Percentiles rank a stretch among this genome's conserved stretches.
phyloP scores from a whole-genome alignment of 1,140 invertebrate genomes.

The Atta cephalotes region DNA sequence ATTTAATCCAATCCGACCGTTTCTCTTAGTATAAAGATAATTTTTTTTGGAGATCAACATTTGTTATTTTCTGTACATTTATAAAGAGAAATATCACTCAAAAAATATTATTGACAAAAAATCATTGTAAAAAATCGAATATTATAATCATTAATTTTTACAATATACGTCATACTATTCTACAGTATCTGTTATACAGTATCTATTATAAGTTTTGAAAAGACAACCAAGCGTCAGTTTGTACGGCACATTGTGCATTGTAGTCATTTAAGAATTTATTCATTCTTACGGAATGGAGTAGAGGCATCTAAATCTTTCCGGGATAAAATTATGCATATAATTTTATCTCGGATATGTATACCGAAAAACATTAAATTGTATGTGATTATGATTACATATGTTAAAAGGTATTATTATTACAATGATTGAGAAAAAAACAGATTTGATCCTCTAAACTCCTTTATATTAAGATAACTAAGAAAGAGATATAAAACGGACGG shows the following conservation, averaged over 20 bases:
- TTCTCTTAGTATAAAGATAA: not conserved
- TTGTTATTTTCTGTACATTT: not conserved
- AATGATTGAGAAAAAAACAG: not conserved
- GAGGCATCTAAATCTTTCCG: constrained; percentile 23
- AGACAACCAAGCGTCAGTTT: constrained; percentile 22
- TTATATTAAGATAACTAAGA: constrained; percentile 40
- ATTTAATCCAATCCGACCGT: too few relatives aligned
- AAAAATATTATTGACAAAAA: not conserved
- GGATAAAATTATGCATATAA: not conserved
- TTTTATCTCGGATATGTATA: too few relatives aligned
- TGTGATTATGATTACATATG: constrained; percentile 1
- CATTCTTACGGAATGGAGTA: constrained; percentile 9
- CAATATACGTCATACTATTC: not conserved
- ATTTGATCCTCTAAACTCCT: constrained; percentile 16
- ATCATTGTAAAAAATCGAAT: not conserved
- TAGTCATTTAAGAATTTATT: constrained; percentile 20
- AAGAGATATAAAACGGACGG: constrained; percentile 4
- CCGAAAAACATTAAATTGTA: constrained; percentile 10
- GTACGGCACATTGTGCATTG: not conserved
- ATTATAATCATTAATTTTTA: not conserved
- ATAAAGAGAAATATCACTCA: not conserved
- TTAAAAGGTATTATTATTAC: constrained; percentile 18
- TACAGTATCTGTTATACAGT: not conserved
- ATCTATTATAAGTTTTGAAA: constrained; percentile 2
- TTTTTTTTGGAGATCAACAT: not conserved